Base-by-base conservation (phyloP, 2,113 vertebrate genomes). In the Trochalopteron elliotii region DNA sequence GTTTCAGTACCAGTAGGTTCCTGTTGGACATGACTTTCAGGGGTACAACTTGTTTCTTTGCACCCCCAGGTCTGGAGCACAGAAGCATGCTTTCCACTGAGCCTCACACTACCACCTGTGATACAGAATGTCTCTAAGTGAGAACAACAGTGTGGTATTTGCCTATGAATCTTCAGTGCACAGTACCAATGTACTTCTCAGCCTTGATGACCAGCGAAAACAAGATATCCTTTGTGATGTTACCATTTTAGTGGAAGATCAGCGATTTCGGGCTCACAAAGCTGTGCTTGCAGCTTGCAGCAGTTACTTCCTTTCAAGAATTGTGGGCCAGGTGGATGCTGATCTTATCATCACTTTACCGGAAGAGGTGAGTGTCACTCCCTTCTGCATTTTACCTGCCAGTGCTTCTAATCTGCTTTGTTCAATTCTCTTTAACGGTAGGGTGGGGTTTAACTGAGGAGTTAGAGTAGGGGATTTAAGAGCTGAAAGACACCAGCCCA, bases 201-300 rank as follows among this genome's bases (percentile, higher is more conserved):
- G 97, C 82, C 98, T 98, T 8, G 96, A 98, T 15, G 97, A 98
- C 69, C 98, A 98, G 93, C 95, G 98, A 79, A 97, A 97, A 89
- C 97, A 97, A 64, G 98, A 98, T 25, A 96, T 98, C 94, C 97
- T 98, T 27, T 98, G 98, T 2, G 98, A 98, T 49, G 96, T 99
- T 94, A 99, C 99, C 0, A 91, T 99, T 70, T 89, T 99, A 78
- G 99, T 99, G 92, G 98, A 98, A 92, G 97, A 98, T 94, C 97
- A 97, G 87, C 98, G 97, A 52, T 99, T 99, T 93, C 98, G 98
- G 28, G 99, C 99, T 31, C 99, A 99, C 95, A 97, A 95, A 74
- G 98, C 99, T 4, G 98, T 99, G 89, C 97, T 99, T 95, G 99
- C 99, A 4, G 99, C 99, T 17, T 99, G 99, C 96, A 99, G 99